Conservation (phyloP, 1,140 invertebrate genomes). For the Brachionus calyciflorus region DNA sequence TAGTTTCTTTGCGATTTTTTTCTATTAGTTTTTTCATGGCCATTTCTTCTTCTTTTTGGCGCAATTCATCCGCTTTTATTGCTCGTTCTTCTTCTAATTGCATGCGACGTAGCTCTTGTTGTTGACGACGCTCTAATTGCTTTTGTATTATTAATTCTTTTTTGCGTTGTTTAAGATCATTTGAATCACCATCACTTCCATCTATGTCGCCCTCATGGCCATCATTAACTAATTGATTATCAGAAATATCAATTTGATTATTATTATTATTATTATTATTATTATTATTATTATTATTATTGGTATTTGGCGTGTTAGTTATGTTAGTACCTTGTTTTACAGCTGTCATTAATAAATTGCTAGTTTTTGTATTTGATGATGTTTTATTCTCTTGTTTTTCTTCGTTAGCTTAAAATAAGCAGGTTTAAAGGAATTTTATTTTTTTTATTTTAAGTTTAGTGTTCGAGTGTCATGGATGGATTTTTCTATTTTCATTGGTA, state of each 20-base stretch:
- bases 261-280: too few relatives aligned
- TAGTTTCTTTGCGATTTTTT: conserved; percentile 45
- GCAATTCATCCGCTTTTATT: conserved; percentile 22
- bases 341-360: conserved; percentile 42
- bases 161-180: conserved; percentile 35
- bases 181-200: not conserved
- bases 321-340: not conserved
- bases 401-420: conserved; percentile 30
- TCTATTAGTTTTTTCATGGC: conserved; percentile 24
- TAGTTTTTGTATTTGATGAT: not conserved
- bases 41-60: conserved; percentile 35
- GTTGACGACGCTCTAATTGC: conserved; percentile 34
- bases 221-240: not conserved
- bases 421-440: not conserved
- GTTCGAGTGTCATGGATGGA: not conserved
- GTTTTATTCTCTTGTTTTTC: conserved; percentile 7
- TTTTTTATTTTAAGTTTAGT: conserved; percentile 15
- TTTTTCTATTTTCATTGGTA: too few relatives aligned
- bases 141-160: conserved; percentile 20
- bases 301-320: not conserved
- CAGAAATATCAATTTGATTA: too few relatives aligned
- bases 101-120: conserved; percentile 25
- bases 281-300: too few relatives aligned
- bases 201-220: conserved; percentile 7
- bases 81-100: conserved; percentile 34